Evolutionary conservation across 2,888 invertebrate species (phyloP), one percentile per base, ranked within the genome.

Genomic region (Ochropleura leucogaster): DNA sequence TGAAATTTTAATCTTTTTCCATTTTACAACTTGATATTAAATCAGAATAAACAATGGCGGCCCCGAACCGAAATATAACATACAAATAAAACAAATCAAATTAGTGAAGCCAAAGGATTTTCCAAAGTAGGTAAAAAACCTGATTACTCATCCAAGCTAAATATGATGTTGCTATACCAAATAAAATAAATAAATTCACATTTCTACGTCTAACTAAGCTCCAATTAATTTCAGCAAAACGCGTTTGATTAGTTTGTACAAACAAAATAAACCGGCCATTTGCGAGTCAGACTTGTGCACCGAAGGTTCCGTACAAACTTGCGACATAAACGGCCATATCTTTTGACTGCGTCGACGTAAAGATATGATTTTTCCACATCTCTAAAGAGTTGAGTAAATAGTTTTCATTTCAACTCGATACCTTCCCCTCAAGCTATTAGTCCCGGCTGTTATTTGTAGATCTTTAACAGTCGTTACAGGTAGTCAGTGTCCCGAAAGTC

Each of bases 221-320:
- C 47, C 66, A 84, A 84, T 79, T 71, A 69, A 71, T 44, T 82
- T 78, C 16, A 18, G 18, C 14, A 66, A 79, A 77, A 77, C 30
- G 30, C 20, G 10, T 66, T 83, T 79, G 84, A 83, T 83, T 79
- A 53, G 60, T 46, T 46, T 44, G 3, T 16, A 18, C 62, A 57
- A 83, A 79, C 40, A 47, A 84, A 66, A 65, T 77, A 62, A 18
- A 42, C 30, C 30, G 30, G 30, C 30, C 30, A 30, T 30, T 30
- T 30, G 30, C 3, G 30, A 30, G 30, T 30, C 30, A 30, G 30
- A 30, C 30, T 30, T 30, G 30, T 30, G 1, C 30, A 30, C 30
- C 3, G 30, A 30, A 3, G 30, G 30, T 30, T 30, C 30, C 30
- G 30, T 30, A 30, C 30, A 30, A 30, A 30, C 30, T 30, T 30